Base-by-base conservation (phyloP, 2,888 invertebrate species). In the Melikaiella ostensackeni region DNA sequence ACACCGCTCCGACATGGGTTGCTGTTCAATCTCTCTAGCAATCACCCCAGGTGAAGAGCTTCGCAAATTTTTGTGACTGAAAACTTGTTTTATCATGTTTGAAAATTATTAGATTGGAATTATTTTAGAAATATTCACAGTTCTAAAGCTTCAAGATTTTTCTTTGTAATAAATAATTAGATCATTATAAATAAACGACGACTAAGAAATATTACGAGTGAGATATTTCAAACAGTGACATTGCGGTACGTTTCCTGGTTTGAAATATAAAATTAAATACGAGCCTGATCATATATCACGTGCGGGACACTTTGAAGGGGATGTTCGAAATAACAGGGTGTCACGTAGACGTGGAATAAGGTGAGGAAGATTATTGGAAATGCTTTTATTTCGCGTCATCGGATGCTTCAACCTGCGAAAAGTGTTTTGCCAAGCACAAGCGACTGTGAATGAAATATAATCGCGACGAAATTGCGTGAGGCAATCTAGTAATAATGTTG, bases 321-420 rank as follows among this genome's bases (percentile, higher is more conserved):
- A 70, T 66, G 75, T 73, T 80, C 63, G 75, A 78, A 81, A 81
- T 80, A 78, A 79, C 74, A 77, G 76, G 76, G 73, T 80, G 81
- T 79, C 79, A 81, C 79, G 80, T 80, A 76, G 70, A 30, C 73
- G 42, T 62, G 55, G 62, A 50, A 79, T 75, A 77, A 76, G 42
- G 66, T 46, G 76, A 79, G 66, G 79, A 75, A 79, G 78, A 83
- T 82, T 82, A 84, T 83, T 79, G 80, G 82, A 79, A 82, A 83
- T 77, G 80, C 80, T 81, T 82, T 82, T 81, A 82, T 82, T 83
- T 80, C 75, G 74, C 76, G 57, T 75, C 75, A 81, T 78, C 76
- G 79, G 75, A 75, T 74, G 70, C 30, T 50, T 27, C 11, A 16
- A 50, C n/a, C 46, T 64, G 42, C 64, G 75, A 74, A 70, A 80